Conservation (phyloP, 1,140 invertebrate species). For the Coptotermes formosanus region DNA sequence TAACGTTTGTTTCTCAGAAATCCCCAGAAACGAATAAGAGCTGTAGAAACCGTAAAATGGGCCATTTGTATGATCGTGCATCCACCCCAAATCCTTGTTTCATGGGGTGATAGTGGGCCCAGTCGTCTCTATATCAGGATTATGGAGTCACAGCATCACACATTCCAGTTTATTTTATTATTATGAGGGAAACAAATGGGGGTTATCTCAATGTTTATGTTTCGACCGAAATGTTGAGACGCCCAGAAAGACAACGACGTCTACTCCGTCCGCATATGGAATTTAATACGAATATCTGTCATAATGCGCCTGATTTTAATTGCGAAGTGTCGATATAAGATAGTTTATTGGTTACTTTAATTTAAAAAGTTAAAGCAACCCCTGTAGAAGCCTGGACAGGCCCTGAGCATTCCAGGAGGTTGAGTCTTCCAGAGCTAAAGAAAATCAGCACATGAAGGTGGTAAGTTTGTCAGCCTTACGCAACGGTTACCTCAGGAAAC, state of each 20-base stretch:
- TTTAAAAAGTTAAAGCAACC: too few species aligned
- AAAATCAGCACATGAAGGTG: too few species aligned
- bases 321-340: too few species aligned
- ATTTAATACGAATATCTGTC: neutral
- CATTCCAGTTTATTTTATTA: slow-evolving; percentile 10
- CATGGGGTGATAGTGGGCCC: neutral
- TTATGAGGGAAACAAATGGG: neutral
- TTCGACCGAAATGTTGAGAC: neutral
- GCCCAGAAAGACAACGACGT: too few species aligned
- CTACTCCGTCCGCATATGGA: neutral
- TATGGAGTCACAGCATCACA: neutral
- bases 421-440: too few species aligned
- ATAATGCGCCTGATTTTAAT: too few species aligned
- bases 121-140: neutral
- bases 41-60: slow-evolving; percentile 29
- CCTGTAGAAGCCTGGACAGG: too few species aligned
- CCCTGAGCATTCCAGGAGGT: too few species aligned
- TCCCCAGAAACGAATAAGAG: slow-evolving; percentile 29
- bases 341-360: too few species aligned
- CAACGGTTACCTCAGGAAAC: too few species aligned
- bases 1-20: slow-evolving; percentile 27
- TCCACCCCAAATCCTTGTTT: slow-evolving; percentile 27
- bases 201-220: neutral
- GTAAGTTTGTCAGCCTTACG: too few species aligned
- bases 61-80: slow-evolving; percentile 30